phyloP scores from a whole-genome alignment of 2,113 vertebrate species.

The Cinclus cinclus region DNA sequence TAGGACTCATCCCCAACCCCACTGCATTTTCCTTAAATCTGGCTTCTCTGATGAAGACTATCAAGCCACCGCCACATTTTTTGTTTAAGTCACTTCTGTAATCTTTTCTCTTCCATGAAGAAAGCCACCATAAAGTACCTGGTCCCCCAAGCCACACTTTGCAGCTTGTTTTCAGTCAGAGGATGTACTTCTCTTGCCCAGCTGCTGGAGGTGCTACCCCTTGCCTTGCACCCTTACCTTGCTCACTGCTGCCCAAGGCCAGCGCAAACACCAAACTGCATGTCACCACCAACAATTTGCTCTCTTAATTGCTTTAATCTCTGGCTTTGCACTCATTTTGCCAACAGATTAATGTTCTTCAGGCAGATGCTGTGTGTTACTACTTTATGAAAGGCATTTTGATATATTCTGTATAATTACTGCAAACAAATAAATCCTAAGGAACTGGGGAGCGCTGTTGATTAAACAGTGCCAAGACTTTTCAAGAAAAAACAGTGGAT shows the following conservation, averaged over 20 bases:
- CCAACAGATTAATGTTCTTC: not conserved
- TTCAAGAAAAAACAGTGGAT: not conserved
- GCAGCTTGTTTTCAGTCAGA: not conserved
- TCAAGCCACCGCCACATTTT: not conserved
- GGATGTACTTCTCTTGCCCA: not conserved
- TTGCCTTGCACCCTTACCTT: not conserved
- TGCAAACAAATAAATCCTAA: not conserved
- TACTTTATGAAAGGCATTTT: not conserved
- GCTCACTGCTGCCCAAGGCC: not conserved
- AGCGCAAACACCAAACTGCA: not conserved
- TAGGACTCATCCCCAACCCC: not conserved
- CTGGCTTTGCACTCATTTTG: not conserved
- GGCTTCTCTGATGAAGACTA: not conserved
- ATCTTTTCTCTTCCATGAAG: not conserved
- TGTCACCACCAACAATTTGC: not conserved
- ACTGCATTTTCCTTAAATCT: not conserved
- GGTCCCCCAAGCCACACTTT: not conserved
- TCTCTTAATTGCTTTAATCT: slow-evolving; percentile 1
- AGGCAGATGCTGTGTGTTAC: not conserved
- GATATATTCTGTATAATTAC: not conserved
- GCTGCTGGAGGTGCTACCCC: not conserved
- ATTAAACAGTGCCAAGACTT: not conserved
- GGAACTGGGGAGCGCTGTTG: not conserved
- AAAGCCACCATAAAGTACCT: not conserved
- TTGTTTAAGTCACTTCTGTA: not conserved